Evolutionary conservation across 2,888 invertebrate genomes (phyloP), one percentile per base, ranked within the genome.

Genomic region (Tetragonisca angustula): DNA sequence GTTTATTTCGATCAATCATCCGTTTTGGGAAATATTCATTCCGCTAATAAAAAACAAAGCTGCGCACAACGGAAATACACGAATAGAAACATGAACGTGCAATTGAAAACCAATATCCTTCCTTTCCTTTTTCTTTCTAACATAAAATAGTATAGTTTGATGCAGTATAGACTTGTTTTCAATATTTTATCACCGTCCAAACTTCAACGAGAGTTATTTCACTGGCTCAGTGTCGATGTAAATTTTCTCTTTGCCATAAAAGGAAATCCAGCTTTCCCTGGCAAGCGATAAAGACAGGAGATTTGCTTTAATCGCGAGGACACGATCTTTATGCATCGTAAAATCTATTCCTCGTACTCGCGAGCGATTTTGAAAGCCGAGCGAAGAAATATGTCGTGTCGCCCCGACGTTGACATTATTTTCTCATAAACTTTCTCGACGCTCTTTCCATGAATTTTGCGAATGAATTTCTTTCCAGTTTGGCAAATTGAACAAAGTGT

Each of bases 201-300:
- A 52, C 6, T 43, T 21, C 19, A 1, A 61, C 43, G 43, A 13
- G 19, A 43, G 19, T 56, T 59, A 27, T 59, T 49, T 43, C 19
- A 61, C 11, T 17, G n/a, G 4, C 21, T 43, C 43, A 15, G 0
- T 0, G 17, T 62, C 52, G 52, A 36, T 54, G 68, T 24, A 15
- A 68, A 62, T 17, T 43, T 68, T 78, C 68, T 61, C 43, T 15
- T 59, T 27, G 43, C 32, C 50, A 6, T 54, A 36, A 36, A 61
- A 65, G 61, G 70, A 81, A 71, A 70, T 15, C 3, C 32, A 59
- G 50, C 83, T 83, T 83, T 83, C 83, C 49, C 67, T 43, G 27
- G 64, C 21, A 52, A 43, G 19, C 36, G 59, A 64, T 74, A 36
- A 82, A 82, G 64, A 59, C 68, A 19, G 19, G 0, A 21, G 50